A percentile compares a stretch with the other conserved stretches of the same genome.
These are phyloP conservation scores for Prietella phreatophila DNA, from an alignment of 2,113 vertebrate genomes.

Conservation along the genomic window DNA sequence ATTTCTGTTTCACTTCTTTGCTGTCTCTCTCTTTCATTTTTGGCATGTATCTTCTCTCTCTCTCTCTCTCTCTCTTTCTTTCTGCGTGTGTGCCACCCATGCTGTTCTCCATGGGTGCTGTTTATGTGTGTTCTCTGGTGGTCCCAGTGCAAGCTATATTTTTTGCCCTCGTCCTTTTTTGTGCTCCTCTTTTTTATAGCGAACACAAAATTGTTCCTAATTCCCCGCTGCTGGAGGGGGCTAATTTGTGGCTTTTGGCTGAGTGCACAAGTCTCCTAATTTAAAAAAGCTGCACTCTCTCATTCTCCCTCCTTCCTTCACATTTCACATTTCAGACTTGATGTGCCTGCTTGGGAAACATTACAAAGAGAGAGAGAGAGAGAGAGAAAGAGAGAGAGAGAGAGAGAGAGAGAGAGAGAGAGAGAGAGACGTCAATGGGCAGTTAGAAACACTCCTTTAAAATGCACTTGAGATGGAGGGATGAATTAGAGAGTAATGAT, in stretches of 20 bases:
- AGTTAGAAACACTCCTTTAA: slow-evolving; percentile 14
- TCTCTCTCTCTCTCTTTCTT: not conserved
- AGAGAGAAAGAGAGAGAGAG: not conserved
- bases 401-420: not conserved
- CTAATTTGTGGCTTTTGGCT: slow-evolving; percentile 80
- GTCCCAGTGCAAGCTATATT: slow-evolving; percentile 73
- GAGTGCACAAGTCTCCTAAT: slow-evolving; percentile 74
- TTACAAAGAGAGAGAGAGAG: slow-evolving; percentile 17
- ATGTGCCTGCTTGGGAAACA: not conserved
- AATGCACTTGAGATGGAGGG: not conserved
- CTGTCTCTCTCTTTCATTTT: too few relatives aligned
- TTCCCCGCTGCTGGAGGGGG: slow-evolving; percentile 78
- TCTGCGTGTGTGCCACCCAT: slow-evolving; percentile 65
- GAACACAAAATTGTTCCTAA: slow-evolving; percentile 81
- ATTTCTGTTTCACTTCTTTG: not conserved
- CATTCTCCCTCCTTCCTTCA: slow-evolving; percentile 19
- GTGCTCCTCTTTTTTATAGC: slow-evolving; percentile 71
- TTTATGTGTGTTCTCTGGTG: slow-evolving; percentile 72
- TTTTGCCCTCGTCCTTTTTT: slow-evolving; percentile 68
- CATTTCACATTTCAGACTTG: slow-evolving; percentile 19
- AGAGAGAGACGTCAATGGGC: not conserved
- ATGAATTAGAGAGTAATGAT: slow-evolving; percentile 15
- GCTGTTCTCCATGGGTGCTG: slow-evolving; percentile 61
- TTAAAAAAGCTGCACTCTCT: slow-evolving; percentile 73
- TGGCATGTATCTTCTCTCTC: not conserved